Base-by-base conservation (phyloP, 2,888 invertebrate genomes). In the Tromatobia lineatoria region DNA sequence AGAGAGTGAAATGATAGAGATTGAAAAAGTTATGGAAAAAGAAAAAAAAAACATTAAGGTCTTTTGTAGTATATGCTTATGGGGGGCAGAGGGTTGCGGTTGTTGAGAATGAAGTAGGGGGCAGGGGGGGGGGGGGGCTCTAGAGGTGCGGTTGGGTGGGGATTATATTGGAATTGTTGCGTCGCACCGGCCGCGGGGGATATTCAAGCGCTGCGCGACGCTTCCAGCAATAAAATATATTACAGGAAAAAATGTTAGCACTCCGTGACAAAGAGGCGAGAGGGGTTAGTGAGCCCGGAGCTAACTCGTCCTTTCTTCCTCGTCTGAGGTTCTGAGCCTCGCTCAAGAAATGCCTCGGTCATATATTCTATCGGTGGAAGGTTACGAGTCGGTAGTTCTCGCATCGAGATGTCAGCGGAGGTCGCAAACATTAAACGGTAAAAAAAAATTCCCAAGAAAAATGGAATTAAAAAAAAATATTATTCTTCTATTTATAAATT, bases 221-320 rank as follows among this genome's bases (percentile, higher is more conserved):
- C 57, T 23, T 47, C 57, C 18, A 29, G 47, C 64, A 92, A 92
- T 92, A 92, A 92, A 92, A 92, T 92, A 92, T 92, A 92, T 92
- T 92, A 91, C 90, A 89, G 85, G 91, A 91, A 92, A 92, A 80
- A 92, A 92, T 92, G 92, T 91, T 91, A 91, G 90, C 90, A 91
- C 88, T 74, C 89, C 88, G 89, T 89, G 90, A 92, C 90, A 91
- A 91, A 91, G 90, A 90, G 89, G 86, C 81, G 87, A 89, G 89
- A 88, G 67, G 69, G 59, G 45, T 18, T 50, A 50, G 77, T 47
- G 23, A 54, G 29, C 29, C 57, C 67, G 54, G 42, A 64, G 34
- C 18, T 34, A 38, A 64, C 64, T 64, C 34, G 11, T 64, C 11
- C 64, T 64, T 64, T 64, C 38, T 64, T 64, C 20, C 64, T 10